phyloP scores from a whole-genome alignment of 2,797 vertebrate species.

The Molossus alvarezi region DNA sequence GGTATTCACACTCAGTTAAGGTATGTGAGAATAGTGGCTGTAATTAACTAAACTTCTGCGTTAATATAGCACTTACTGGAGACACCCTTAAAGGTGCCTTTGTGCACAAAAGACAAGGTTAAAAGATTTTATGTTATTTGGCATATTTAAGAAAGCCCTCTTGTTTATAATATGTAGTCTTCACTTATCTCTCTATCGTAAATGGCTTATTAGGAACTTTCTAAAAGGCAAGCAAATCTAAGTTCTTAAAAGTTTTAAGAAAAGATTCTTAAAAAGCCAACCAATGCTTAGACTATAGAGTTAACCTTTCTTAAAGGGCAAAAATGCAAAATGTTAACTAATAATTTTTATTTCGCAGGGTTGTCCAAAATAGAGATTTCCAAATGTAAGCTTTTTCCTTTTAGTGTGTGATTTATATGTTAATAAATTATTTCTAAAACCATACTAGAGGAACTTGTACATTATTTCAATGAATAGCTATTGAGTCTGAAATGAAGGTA shows the following conservation, averaged over 20 bases:
- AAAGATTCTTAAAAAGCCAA: slow-evolving; percentile 49
- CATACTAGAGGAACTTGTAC: not conserved
- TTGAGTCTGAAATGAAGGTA: not conserved
- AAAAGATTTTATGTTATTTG: slow-evolving; percentile 74
- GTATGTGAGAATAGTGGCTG: slow-evolving; percentile 87
- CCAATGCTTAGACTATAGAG: slow-evolving; percentile 13
- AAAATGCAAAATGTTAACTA: slow-evolving; percentile 42
- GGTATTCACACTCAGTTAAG: slow-evolving; percentile 88
- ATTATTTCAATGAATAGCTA: not conserved
- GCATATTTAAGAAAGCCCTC: slow-evolving; percentile 44
- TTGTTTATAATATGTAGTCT: not conserved
- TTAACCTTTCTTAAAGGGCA: slow-evolving; percentile 60
- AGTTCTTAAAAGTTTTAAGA: slow-evolving; percentile 61
- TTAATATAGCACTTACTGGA: slow-evolving; percentile 88
- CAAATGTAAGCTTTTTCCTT: slow-evolving; percentile 9
- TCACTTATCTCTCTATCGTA: not conserved
- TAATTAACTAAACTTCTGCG: slow-evolving; percentile 86
- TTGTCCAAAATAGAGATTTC: slow-evolving; percentile 21
- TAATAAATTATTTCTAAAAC: slow-evolving; percentile 1
- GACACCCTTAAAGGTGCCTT: slow-evolving; percentile 88
- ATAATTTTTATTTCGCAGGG: slow-evolving; percentile 8
- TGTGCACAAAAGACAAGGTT: slow-evolving; percentile 89
- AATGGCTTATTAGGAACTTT: slow-evolving; percentile 25
- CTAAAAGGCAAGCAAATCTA: slow-evolving; percentile 18
- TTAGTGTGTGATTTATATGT: not conserved